These are phyloP conservation scores for Fragum whitleyi DNA, from an alignment of 2,888 invertebrate genomes.

Conservation along the genomic window DNA sequence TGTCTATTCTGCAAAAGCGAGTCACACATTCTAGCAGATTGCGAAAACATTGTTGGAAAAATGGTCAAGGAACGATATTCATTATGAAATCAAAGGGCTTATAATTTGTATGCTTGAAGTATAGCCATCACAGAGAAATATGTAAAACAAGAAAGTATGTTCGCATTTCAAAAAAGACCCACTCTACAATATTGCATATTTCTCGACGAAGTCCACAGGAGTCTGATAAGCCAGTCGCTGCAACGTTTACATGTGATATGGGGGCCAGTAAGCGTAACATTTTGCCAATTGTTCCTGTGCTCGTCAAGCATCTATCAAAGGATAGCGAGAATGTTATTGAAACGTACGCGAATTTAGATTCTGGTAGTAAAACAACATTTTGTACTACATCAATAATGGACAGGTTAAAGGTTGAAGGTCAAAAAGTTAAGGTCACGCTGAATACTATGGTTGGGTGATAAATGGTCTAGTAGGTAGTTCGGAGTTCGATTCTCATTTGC, in stretches of 20 bases:
- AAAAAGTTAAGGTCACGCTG: constrained; percentile 23
- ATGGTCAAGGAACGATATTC: too few relatives aligned
- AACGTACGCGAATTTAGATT: constrained; percentile 54
- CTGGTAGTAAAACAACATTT: constrained; percentile 50
- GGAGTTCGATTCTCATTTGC: too few relatives aligned
- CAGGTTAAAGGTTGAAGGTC: constrained; percentile 26
- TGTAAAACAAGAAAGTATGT: constrained; percentile 18
- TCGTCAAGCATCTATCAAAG: constrained; percentile 32
- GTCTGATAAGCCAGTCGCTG: neutral
- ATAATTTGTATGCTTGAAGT: too few relatives aligned
- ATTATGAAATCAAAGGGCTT: too few relatives aligned
- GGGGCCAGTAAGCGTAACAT: neutral
- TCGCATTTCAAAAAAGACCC: constrained; percentile 6
- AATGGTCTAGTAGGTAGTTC: constrained; percentile 34
- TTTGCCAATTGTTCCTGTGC: constrained; percentile 80
- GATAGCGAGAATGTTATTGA: constrained; percentile 17
- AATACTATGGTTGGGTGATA: constrained; percentile 51
- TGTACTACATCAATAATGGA: constrained; percentile 25
- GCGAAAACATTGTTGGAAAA: too few relatives aligned
- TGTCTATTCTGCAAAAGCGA: too few relatives aligned
- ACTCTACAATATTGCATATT: constrained; percentile 35
- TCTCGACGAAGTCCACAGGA: neutral
- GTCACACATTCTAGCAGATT: too few relatives aligned
- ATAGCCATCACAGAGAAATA: constrained; percentile 20
- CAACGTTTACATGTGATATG: neutral